Percentiles rank a stretch among this genome's conserved stretches.
Evolutionary conservation across 1,140 invertebrate species (phyloP).

Genomic region (Wasmannia auropunctata): DNA sequence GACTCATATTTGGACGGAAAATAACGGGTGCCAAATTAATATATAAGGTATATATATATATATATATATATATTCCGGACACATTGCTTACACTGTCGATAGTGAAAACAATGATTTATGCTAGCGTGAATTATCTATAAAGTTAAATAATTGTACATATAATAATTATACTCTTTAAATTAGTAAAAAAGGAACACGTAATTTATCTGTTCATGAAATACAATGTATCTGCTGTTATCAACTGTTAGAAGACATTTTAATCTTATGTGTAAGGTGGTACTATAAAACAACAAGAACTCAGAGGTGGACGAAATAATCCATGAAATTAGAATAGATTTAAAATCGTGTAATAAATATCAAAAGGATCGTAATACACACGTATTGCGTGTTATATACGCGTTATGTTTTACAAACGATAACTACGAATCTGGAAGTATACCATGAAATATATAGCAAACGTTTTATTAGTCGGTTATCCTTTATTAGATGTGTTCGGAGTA

Average conservation of each 20-base stretch:
- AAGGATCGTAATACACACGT: slow-evolving; percentile 3
- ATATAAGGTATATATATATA: background rate
- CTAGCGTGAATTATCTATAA: slow-evolving; percentile 20
- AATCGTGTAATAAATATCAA: slow-evolving; percentile 45
- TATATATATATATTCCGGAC: background rate
- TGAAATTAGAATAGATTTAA: slow-evolving; percentile 27
- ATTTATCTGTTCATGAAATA: slow-evolving; percentile 37
- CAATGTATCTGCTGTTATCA: slow-evolving; percentile 2
- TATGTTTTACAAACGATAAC: background rate
- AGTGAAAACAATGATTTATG: slow-evolving; percentile 1
- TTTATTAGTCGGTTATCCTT: background rate
- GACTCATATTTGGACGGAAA: background rate
- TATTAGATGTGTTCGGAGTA: background rate
- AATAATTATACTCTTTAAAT: slow-evolving; percentile 4
- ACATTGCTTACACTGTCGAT: background rate
- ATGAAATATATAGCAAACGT: background rate
- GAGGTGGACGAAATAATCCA: background rate
- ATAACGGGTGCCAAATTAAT: background rate
- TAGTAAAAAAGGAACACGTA: slow-evolving; percentile 15
- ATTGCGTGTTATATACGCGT: background rate
- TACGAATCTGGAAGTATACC: background rate
- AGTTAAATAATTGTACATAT: slow-evolving; percentile 52
- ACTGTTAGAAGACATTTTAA: background rate
- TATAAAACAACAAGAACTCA: background rate
- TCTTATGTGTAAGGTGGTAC: background rate